Base-by-base conservation (phyloP, 2,797 vertebrate species). In the Coilia nasus region DNA sequence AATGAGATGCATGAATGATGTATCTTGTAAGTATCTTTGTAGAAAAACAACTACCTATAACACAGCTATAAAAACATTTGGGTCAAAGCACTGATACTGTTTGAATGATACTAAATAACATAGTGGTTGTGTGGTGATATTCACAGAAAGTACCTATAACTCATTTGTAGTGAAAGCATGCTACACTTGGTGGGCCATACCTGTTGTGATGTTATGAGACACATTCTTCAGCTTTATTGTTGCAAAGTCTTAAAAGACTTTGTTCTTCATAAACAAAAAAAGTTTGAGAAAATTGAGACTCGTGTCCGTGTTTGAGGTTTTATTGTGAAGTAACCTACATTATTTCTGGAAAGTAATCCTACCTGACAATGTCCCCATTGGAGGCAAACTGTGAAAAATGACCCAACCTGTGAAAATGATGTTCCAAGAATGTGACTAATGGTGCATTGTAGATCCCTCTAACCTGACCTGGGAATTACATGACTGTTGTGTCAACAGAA, bases 371-470 rank as follows among this genome's bases (percentile, higher is more conserved):
- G 2, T 71, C 41, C n/a, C 23, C 83, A 84, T n/a, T 85, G 59
- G 82, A 88, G 87, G 83, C 85, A 88, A 87, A 81, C 88, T 89
- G 89, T 85, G 85, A 90, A 23, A 86, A 81, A 75, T 83, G 81
- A 85, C 85, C 83, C n/a, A n/a, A n/a, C n/a, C 31, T 83, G 82
- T 90, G 90, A 80, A 83, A 90, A 91, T 90, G 83, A 89, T 81
- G 87, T 90, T 88, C 83, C 62, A 83, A 87, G 88, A 82, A 88
- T 86, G 84, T 85, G 86, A 81, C 83, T 87, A 67, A 11, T 46
- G 17, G 56, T 81, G 35, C 84, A 71, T 54, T 86, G 80, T 83
- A 56, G 81, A 71, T 75, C 81, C 82, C 57, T 56, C 56, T 47
- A 57, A 84, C 80, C 21, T 59, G 78, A 44, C 14, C 5, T 7